phyloP scores from a whole-genome alignment of 1,140 invertebrate genomes.

The Zophobas morio region DNA sequence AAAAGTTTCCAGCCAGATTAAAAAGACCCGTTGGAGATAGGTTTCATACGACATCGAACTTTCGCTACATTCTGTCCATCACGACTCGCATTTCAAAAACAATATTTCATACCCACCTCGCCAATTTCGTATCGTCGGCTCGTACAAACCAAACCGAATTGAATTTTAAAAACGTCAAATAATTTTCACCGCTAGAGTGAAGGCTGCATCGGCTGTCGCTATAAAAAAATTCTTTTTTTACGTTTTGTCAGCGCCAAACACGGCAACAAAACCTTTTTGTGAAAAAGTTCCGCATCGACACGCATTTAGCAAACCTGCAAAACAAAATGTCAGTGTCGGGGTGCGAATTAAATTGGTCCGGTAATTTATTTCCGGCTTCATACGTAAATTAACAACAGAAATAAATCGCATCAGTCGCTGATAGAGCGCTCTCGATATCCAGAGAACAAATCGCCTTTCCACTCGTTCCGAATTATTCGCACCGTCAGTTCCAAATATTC shows the following conservation, averaged over 20 bases:
- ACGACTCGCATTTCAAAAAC: too few relatives aligned
- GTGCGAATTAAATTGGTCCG: constrained; percentile 38
- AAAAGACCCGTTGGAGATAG: too few relatives aligned
- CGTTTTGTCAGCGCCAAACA: not conserved
- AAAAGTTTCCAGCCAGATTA: too few relatives aligned
- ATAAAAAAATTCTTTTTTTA: not conserved
- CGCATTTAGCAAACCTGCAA: constrained; percentile 16
- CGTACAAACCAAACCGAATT: not conserved
- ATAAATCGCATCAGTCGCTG: constrained; percentile 47
- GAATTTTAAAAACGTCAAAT: not conserved
- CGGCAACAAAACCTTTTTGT: constrained; percentile 13
- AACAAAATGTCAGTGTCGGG: constrained; percentile 34
- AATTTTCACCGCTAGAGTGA: not conserved
- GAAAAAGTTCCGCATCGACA: constrained; percentile 15
- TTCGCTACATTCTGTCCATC: too few relatives aligned
- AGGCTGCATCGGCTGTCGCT: too few relatives aligned
- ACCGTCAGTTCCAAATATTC: constrained; percentile 57
- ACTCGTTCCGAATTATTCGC: constrained; percentile 53
- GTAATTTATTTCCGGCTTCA: constrained; percentile 44
- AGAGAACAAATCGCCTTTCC: constrained; percentile 46
- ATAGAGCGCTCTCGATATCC: constrained; percentile 44
- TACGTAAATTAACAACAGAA: constrained; percentile 45
- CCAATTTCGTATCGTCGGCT: too few relatives aligned
- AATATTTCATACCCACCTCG: too few relatives aligned
- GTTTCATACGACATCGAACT: too few relatives aligned